These are phyloP conservation scores for Eulemur macaco DNA, from an alignment of 2,113 vertebrate species.

Conservation along the genomic window DNA sequence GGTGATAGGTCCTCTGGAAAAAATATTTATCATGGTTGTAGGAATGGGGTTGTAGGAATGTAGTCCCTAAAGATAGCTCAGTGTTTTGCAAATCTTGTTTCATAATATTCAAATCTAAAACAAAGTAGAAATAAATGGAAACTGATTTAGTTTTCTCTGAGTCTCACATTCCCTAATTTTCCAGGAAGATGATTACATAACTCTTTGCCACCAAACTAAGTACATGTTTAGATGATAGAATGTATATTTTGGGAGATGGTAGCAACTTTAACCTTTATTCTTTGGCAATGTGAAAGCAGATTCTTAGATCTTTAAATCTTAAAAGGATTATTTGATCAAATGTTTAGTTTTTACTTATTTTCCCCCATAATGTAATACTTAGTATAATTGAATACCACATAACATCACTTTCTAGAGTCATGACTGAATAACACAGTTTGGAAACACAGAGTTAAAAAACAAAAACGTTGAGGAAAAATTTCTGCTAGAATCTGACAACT, in stretches of 20 bases:
- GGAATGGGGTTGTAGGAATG: not conserved
- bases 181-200: not conserved
- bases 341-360: not conserved
- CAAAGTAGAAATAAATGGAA: not conserved
- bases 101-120: not conserved
- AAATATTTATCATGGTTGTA: not conserved
- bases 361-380: not conserved
- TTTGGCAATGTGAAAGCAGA: not conserved
- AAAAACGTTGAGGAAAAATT: not conserved
- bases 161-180: not conserved
- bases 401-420: not conserved
- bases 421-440: not conserved
- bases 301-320: not conserved
- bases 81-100: not conserved
- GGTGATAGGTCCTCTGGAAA: not conserved
- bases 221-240: not conserved
- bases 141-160: not conserved
- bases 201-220: not conserved
- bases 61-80: not conserved
- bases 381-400: not conserved
- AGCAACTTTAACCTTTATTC: not conserved
- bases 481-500: not conserved
- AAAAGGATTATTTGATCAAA: not conserved
- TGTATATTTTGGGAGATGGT: not conserved
- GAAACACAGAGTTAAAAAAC: not conserved